phyloP scores from a whole-genome alignment of 2,113 vertebrate genomes.

The Saiga tatarica region DNA sequence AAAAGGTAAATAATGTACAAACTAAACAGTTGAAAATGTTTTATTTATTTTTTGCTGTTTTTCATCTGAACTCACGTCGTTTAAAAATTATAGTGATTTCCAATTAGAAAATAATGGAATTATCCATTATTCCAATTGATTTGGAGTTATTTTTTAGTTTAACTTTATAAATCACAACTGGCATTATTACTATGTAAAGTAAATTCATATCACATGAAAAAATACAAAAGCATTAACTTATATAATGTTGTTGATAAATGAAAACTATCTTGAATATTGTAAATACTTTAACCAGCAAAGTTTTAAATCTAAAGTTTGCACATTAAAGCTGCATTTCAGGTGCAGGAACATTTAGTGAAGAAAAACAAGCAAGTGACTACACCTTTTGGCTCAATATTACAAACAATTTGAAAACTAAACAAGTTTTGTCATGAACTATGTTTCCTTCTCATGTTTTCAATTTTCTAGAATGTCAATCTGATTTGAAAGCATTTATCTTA shows the following conservation, averaged over 20 bases:
- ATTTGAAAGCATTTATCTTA: neutral
- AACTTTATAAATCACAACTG: neutral
- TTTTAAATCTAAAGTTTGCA: neutral
- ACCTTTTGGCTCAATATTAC: neutral
- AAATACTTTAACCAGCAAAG: neutral
- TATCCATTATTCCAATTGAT: neutral
- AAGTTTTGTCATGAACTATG: neutral
- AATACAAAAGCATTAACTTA: neutral
- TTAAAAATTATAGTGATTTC: constrained; percentile 19
- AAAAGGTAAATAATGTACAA: too few relatives aligned
- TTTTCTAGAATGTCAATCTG: neutral
- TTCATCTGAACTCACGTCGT: neutral
- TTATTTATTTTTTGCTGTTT: neutral
- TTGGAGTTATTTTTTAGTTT: neutral
- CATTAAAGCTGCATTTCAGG: neutral
- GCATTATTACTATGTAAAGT: neutral
- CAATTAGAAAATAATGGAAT: neutral
- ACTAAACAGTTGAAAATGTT: neutral
- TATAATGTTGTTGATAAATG: neutral
- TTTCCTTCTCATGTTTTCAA: neutral
- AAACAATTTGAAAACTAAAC: neutral
- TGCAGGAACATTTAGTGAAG: neutral
- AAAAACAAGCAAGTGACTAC: neutral
- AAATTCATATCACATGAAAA: neutral
- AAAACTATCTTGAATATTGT: neutral